phyloP scores from a whole-genome alignment of 1,140 invertebrate species.

The Apolygus lucorum region DNA sequence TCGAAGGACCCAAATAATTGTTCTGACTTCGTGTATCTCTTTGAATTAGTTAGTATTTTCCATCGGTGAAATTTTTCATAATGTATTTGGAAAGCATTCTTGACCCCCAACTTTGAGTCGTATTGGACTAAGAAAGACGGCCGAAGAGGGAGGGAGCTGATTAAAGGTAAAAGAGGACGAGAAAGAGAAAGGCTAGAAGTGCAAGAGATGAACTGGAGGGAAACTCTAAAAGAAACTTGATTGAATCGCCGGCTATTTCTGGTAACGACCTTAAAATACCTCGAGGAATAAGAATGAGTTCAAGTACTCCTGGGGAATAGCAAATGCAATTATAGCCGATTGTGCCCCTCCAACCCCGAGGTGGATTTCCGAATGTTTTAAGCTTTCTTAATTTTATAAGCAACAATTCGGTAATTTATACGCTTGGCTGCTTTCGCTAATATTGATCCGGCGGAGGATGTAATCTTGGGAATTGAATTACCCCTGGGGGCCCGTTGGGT shows the following conservation, averaged over 20 bases:
- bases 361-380: not conserved
- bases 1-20: too few relatives aligned
- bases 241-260: not conserved
- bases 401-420: not conserved
- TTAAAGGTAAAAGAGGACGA: not conserved
- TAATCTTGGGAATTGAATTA: too few relatives aligned
- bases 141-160: not conserved
- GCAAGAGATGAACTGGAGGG: not conserved
- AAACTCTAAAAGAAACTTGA: not conserved
- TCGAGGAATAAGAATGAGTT: not conserved
- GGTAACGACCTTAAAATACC: slow-evolving; percentile 1
- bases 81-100: too few relatives aligned
- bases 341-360: not conserved
- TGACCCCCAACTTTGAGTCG: too few relatives aligned
- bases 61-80: too few relatives aligned
- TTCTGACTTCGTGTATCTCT: too few relatives aligned
- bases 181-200: not conserved
- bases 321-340: not conserved
- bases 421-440: not conserved
- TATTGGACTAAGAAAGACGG: too few relatives aligned
- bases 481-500: too few relatives aligned
- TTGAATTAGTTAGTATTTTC: too few relatives aligned
- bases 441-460: too few relatives aligned
- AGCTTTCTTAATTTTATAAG: not conserved
- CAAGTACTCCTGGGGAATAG: not conserved